Percentiles rank a stretch among this genome's conserved stretches.
These are phyloP conservation scores for Phalacrocorax aristotelis DNA, from an alignment of 2,113 vertebrate genomes.

Conservation along the genomic window DNA sequence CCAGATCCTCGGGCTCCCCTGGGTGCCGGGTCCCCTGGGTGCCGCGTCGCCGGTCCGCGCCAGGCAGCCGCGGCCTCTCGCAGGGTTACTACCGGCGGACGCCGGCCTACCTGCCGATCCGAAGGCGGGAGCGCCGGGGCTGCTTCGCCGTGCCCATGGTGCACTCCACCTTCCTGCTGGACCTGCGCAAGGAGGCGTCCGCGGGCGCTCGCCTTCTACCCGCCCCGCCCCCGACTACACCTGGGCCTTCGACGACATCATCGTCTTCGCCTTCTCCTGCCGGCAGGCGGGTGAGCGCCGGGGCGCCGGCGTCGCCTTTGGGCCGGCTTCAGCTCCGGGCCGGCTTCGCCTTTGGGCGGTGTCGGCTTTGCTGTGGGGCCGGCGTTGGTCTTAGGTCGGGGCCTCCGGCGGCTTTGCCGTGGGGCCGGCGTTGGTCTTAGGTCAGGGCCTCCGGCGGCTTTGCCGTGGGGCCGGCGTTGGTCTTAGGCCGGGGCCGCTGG, in stretches of 20 bases:
- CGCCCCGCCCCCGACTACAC: conserved; percentile 86
- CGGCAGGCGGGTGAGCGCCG: conserved; percentile 81
- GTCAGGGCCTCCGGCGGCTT: no score
- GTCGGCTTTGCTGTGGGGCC: rapidly evolving
- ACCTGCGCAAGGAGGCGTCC: conserved; percentile 87
- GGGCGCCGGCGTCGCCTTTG: no score
- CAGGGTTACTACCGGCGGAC: conserved; percentile 93
- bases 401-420: no score
- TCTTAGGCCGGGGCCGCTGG: no score
- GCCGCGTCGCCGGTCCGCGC: not conserved
- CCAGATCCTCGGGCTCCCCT: not conserved
- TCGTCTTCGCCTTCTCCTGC: conserved; percentile 90
- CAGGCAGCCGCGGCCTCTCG: rapidly evolving
- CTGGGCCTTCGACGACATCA: conserved; percentile 94
- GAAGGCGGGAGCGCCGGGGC: conserved; percentile 82
- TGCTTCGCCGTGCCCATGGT: conserved; percentile 94
- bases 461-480: no score
- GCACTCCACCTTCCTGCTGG: conserved; percentile 92
- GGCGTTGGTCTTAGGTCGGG: rapidly evolving
- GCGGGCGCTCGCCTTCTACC: conserved; percentile 83
- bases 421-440: no score
- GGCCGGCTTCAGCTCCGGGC: no score
- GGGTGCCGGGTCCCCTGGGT: not conserved
- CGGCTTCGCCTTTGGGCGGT: not conserved
- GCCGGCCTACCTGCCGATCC: conserved; percentile 88